phyloP scores from a whole-genome alignment of 2,888 invertebrate genomes.

The Hoplodrina blanda region DNA sequence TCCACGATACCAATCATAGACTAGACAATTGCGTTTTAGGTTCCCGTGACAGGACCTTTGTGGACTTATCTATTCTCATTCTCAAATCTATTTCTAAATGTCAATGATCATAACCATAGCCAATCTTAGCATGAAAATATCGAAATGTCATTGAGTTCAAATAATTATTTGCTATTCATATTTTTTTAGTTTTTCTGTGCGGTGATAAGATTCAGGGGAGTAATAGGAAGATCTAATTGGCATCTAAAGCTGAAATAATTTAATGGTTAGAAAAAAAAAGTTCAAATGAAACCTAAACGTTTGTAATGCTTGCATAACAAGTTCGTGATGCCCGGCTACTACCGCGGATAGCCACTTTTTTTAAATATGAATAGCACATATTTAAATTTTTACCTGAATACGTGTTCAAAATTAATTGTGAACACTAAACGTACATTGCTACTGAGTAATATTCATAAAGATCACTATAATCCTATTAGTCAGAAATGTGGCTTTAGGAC shows the following conservation, averaged over 20 bases:
- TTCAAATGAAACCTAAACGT: slow-evolving; percentile 27
- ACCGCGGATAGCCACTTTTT: slow-evolving; percentile 35
- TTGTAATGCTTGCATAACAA: slow-evolving; percentile 80
- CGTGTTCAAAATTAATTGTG: slow-evolving; percentile 77
- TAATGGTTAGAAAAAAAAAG: slow-evolving; percentile 1
- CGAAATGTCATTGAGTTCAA: slow-evolving; percentile 42
- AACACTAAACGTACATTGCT: slow-evolving; percentile 72
- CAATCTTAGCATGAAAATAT: no score
- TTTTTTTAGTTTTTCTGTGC: slow-evolving; percentile 3
- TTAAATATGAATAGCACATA: slow-evolving; percentile 83
- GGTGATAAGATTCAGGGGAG: slow-evolving; percentile 16
- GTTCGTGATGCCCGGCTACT: slow-evolving; percentile 66
- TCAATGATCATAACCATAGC: no score
- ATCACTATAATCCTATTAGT: slow-evolving; percentile 58
- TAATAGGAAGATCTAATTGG: slow-evolving; percentile 1
- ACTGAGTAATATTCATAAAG: slow-evolving; percentile 68
- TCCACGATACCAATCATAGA: neutral
- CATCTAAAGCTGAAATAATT: neutral
- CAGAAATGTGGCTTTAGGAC: slow-evolving; percentile 63
- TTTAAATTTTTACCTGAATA: slow-evolving; percentile 73
- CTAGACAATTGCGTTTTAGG: no score
- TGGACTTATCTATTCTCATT: no score
- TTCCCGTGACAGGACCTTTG: no score
- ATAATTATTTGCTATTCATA: slow-evolving; percentile 21
- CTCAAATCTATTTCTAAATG: no score